Conservation (phyloP, 2,888 invertebrate species). For the Diaprepes abbreviatus region DNA sequence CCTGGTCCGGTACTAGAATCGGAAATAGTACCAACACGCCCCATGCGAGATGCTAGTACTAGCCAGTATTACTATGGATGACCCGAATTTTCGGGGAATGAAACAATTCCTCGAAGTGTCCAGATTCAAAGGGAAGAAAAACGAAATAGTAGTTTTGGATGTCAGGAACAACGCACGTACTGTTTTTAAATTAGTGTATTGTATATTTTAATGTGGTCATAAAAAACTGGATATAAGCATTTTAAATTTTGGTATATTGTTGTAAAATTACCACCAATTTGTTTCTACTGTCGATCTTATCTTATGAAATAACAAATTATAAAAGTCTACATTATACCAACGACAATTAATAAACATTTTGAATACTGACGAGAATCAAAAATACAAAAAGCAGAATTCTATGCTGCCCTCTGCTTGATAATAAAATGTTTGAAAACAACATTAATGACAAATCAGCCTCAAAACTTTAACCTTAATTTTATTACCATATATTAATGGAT, state of each 20-base stretch:
- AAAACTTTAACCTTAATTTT: no score
- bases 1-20: constrained; percentile 67
- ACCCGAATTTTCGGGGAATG: constrained; percentile 69
- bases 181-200: constrained; percentile 60
- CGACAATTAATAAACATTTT: no score
- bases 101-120: constrained; percentile 49
- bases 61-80: constrained; percentile 80
- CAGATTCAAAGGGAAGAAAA: constrained; percentile 39
- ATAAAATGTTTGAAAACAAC: no score
- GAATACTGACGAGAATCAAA: no score
- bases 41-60: constrained; percentile 42
- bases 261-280: neutral
- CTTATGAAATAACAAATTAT: no score
- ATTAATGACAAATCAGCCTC: no score
- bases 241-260: neutral
- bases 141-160: constrained; percentile 60
- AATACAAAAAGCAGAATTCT: no score
- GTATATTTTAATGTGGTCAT: neutral
- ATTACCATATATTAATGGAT: no score
- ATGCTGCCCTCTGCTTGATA: no score
- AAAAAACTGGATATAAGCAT: neutral
- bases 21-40: constrained; percentile 71
- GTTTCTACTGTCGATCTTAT: no score
- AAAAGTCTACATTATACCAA: no score
- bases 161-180: constrained; percentile 66